Percentiles rank a stretch among this genome's conserved stretches.
Evolutionary conservation across 2,797 vertebrate species (phyloP).

Genomic region (Mycteria americana): DNA sequence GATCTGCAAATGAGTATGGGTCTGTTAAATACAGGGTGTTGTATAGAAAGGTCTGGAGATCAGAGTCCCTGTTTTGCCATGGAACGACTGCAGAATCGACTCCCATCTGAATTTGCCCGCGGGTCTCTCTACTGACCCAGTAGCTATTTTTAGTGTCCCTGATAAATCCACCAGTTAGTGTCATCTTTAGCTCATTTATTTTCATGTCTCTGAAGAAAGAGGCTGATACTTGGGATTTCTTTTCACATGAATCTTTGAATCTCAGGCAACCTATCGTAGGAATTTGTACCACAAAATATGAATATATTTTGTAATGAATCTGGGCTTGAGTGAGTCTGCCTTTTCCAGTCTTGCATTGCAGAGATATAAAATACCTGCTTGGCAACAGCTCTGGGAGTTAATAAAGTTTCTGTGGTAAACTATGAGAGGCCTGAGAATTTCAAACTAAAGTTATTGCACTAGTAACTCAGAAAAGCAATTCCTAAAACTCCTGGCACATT

Average conservation of each 20-base stretch:
- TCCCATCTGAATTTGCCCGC: rapidly evolving
- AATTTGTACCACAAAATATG: neutral
- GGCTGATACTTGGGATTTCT: neutral
- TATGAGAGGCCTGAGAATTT: constrained; percentile 77
- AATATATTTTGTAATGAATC: constrained; percentile 65
- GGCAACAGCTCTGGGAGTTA: constrained; percentile 72
- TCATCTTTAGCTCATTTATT: neutral
- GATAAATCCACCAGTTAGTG: neutral
- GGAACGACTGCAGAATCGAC: neutral
- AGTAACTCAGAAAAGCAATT: constrained; percentile 81
- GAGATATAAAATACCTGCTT: constrained; percentile 74
- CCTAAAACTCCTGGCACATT: constrained; percentile 77
- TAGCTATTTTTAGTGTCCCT: neutral
- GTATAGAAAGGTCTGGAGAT: neutral
- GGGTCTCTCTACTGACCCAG: neutral
- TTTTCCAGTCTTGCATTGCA: constrained; percentile 43
- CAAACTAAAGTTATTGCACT: constrained; percentile 78
- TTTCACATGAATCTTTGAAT: neutral
- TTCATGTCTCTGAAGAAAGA: neutral
- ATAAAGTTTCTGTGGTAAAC: constrained; percentile 77
- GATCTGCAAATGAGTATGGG: neutral
- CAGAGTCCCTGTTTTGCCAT: neutral
- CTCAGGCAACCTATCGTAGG: constrained; percentile 11
- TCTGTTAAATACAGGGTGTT: neutral
- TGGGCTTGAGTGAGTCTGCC: constrained; percentile 57